These are phyloP conservation scores for Brachypodius melanocephalos DNA, from an alignment of 2,113 vertebrate genomes.

Conservation along the genomic window DNA sequence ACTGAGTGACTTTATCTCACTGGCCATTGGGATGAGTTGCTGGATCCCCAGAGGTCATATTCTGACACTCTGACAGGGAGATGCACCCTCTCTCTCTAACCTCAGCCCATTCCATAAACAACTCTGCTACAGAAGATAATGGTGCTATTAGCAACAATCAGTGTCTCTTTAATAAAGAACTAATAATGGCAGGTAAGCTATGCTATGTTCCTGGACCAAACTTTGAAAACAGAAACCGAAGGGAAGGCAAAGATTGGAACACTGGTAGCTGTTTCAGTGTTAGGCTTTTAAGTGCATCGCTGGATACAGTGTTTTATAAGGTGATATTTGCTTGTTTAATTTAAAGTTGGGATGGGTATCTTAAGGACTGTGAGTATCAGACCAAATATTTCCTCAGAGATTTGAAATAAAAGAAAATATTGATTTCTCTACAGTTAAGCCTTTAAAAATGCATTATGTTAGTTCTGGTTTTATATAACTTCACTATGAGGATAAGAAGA, in stretches of 20 bases:
- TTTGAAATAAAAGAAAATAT: not conserved
- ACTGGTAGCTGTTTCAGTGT: not conserved
- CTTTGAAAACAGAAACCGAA: not conserved
- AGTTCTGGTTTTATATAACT: not conserved
- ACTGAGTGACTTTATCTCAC: not conserved
- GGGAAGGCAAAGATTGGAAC: not conserved
- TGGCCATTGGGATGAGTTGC: not conserved
- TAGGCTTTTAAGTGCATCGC: not conserved
- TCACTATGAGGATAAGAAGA: not conserved
- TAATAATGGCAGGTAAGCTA: not conserved
- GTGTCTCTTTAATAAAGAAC: not conserved
- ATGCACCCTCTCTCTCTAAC: too few species aligned
- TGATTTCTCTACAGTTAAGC: not conserved
- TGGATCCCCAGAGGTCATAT: not conserved
- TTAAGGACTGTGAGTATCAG: not conserved
- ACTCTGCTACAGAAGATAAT: not conserved
- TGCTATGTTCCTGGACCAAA: not conserved
- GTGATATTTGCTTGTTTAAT: not conserved
- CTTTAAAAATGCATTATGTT: not conserved
- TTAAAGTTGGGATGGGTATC: not conserved
- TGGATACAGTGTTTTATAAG: not conserved
- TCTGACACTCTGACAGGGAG: fast-evolving
- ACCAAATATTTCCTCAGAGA: not conserved
- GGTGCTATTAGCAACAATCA: not conserved
- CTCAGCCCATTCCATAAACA: not conserved